phyloP scores from a whole-genome alignment of 2,888 invertebrate genomes.

The Idaea dimidiata region DNA sequence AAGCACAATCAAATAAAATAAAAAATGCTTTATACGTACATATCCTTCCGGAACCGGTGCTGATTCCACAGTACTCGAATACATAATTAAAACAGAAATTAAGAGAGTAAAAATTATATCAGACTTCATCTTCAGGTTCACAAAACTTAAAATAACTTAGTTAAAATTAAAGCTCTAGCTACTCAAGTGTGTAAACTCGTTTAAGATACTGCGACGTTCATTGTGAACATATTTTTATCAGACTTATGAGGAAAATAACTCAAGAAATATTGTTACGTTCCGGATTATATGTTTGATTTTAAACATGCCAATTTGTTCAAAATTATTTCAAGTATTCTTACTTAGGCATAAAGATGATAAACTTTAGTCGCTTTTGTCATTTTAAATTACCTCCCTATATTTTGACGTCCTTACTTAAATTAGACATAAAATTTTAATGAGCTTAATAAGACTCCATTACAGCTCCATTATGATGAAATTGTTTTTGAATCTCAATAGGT shows the following conservation, averaged over 20 bases:
- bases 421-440: not conserved
- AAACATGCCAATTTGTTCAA: not conserved
- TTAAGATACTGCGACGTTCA: not conserved
- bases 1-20: too few species aligned
- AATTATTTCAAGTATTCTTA: not conserved
- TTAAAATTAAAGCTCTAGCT: not conserved
- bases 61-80: not conserved
- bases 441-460: not conserved
- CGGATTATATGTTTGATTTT: not conserved
- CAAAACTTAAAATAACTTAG: not conserved
- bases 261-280: not conserved
- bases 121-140: not conserved
- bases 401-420: not conserved
- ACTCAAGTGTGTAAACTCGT: not conserved
- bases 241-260: not conserved
- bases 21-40: not conserved
- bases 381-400: not conserved
- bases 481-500: not conserved
- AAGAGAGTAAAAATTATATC: not conserved
- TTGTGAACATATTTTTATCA: not conserved
- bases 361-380: not conserved
- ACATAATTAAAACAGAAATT: not conserved
- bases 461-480: not conserved
- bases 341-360: not conserved
- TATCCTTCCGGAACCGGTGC: not conserved